Evolutionary conservation across 2,113 vertebrate species (phyloP).

Genomic region (Parus major): DNA sequence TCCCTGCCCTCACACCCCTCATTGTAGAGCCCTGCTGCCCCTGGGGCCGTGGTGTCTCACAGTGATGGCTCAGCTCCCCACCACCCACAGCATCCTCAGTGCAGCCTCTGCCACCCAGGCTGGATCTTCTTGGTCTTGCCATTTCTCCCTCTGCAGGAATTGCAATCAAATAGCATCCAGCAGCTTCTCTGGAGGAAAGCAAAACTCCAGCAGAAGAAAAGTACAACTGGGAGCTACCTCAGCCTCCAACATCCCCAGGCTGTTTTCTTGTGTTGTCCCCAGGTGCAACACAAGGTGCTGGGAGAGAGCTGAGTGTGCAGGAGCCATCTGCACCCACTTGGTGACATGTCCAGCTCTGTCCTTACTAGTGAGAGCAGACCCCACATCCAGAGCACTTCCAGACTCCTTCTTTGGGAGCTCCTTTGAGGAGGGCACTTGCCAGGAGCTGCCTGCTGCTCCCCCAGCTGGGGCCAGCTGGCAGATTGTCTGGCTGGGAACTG

Average conservation of each 20-base stretch:
- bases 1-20: not conserved
- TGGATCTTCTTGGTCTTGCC: not conserved
- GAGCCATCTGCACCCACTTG: not conserved
- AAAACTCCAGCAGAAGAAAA: not conserved
- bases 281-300: too few species aligned
- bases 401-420: not conserved
- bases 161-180: not conserved
- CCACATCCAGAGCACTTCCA: not conserved
- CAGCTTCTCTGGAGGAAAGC: not conserved
- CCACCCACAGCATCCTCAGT: not conserved
- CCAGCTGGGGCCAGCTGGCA: not conserved
- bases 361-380: not conserved
- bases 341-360: not conserved
- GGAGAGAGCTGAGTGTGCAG: not conserved
- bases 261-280: not conserved
- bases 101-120: not conserved
- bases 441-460: not conserved
- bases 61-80: not conserved
- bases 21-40: not conserved
- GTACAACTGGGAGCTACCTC: not conserved
- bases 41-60: accelerated
- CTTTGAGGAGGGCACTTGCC: not conserved
- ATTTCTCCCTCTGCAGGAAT: not conserved
- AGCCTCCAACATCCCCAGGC: not conserved
- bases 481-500: not conserved